Evolutionary conservation across 2,797 vertebrate genomes (phyloP).

Genomic region (Trachops cirrhosus): DNA sequence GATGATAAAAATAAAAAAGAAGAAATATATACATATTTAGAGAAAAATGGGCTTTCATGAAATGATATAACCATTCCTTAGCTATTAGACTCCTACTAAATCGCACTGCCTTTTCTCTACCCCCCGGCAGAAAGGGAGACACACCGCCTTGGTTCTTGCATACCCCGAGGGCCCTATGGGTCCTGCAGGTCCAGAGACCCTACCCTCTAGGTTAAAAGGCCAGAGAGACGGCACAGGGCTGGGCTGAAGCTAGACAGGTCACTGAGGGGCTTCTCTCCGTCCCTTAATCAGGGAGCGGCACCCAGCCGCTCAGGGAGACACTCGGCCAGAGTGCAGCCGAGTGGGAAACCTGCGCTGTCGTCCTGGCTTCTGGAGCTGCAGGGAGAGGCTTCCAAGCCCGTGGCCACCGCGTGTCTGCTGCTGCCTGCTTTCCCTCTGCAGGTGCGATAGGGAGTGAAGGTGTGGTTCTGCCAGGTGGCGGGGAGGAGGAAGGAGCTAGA

Average conservation of each 20-base stretch:
- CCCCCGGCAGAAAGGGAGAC: not conserved
- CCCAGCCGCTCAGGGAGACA: not conserved
- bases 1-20: no score
- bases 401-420: not conserved
- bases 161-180: not conserved
- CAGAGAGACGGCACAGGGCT: not conserved
- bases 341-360: not conserved
- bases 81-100: not conserved
- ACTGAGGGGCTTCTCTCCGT: not conserved
- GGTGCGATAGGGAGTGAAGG: not conserved
- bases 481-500: not conserved
- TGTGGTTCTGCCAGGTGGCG: not conserved
- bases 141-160: not conserved
- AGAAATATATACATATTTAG: no score
- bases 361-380: not conserved
- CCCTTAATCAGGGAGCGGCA: not conserved
- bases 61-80: not conserved
- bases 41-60: not conserved
- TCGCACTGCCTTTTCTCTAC: not conserved
- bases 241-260: not conserved
- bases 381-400: not conserved
- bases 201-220: not conserved
- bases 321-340: not conserved
- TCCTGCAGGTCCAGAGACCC: not conserved
- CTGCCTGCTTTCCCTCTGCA: not conserved